Evolutionary conservation across 2,797 vertebrate species (phyloP).

Genomic region (Petrocephalus sullivani): DNA sequence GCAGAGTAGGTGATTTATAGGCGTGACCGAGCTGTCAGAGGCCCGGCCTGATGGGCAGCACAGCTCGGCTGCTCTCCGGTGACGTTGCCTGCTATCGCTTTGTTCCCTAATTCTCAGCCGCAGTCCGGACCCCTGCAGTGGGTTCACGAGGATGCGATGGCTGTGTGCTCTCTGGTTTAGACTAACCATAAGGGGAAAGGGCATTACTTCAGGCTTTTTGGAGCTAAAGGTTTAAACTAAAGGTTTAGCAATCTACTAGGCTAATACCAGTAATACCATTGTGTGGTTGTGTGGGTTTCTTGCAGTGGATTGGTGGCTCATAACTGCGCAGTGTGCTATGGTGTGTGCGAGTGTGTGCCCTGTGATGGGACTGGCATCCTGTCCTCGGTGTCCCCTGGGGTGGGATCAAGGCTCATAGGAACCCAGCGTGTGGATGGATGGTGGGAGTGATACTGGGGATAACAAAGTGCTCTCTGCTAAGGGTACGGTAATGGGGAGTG

Average conservation of each 20-base stretch:
- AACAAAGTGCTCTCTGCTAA: not conserved
- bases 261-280: not conserved
- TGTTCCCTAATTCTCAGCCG: not conserved
- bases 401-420: not conserved
- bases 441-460: not conserved
- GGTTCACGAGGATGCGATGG: not conserved
- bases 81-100: not conserved
- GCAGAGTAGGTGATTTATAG: conserved; percentile 26
- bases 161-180: not conserved
- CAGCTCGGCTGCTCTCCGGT: not conserved
- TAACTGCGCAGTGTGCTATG: too few relatives aligned
- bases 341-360: too few relatives aligned
- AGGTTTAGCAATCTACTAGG: not conserved
- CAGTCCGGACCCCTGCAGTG: not conserved
- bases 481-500: conserved; percentile 15
- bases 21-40: conserved; percentile 2
- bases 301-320: not conserved
- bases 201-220: not conserved
- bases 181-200: not conserved
- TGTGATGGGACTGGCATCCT: not conserved
- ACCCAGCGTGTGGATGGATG: not conserved
- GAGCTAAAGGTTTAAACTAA: not conserved
- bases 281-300: not conserved
- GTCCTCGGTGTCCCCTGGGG: not conserved
- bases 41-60: conserved; percentile 12